These are phyloP conservation scores for Taenioides sp. DNA, from an alignment of 2,797 vertebrate genomes.

Conservation along the genomic window DNA sequence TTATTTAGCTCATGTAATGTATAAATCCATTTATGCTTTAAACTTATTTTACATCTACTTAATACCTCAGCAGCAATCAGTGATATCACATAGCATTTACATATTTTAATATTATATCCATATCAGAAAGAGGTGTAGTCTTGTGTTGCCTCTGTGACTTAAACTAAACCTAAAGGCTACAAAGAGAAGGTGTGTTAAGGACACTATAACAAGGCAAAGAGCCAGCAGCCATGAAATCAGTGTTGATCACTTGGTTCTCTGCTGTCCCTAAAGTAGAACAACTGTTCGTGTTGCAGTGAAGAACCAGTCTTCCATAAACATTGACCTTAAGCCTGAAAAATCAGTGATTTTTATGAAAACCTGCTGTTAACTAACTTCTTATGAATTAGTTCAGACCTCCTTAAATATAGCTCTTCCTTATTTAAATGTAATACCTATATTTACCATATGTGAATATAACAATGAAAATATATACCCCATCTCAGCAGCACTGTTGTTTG, in stretches of 20 bases:
- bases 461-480: not conserved
- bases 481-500: conserved; percentile 46
- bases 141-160: conserved; percentile 6
- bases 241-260: conserved; percentile 45
- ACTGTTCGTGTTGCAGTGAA: conserved; percentile 54
- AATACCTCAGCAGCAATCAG: not conserved
- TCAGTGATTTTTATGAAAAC: conserved; percentile 53
- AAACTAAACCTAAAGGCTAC: conserved; percentile 3
- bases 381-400: conserved; percentile 8
- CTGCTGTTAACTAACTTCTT: conserved; percentile 26
- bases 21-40: no score
- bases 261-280: conserved; percentile 58
- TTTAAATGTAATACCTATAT: not conserved
- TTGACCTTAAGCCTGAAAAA: conserved; percentile 69
- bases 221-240: conserved; percentile 58
- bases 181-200: conserved; percentile 34
- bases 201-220: conserved; percentile 53
- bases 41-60: not conserved
- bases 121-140: not conserved
- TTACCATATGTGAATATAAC: conserved; percentile 2
- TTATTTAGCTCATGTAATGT: not conserved
- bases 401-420: not conserved
- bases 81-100: not conserved
- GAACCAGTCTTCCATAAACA: conserved; percentile 65
- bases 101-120: not conserved